Base-by-base conservation (phyloP, 2,888 invertebrate species). In the Philhelius pedissequus region DNA sequence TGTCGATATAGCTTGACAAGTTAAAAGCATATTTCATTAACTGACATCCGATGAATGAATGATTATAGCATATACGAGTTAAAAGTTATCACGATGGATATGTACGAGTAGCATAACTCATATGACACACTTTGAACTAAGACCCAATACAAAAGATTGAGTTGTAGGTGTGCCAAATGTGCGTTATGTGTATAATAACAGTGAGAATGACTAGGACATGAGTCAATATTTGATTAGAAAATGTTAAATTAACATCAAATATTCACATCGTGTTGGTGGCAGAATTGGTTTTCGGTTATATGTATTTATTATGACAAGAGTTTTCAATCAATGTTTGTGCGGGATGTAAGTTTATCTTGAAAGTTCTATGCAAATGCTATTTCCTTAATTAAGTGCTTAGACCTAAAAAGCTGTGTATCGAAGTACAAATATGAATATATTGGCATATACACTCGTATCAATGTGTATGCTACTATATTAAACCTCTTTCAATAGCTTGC, bases 301-400 rank as follows among this genome's bases (percentile, higher is more conserved):
- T 38, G 22, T 22, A 20, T n/a, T n/a, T n/a, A n/a, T n/a, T n/a
- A 13, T 76, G 76, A 66, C 66, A 81, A 76, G 64, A 35, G 15
- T 22, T 70, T 66, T 50, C 70, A 76, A 81, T 81, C 76, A 71
- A 30, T 40, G 50, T 71, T 66, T 70, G 64, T 52, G n/a, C n/a
- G 40, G 40, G 45, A 8, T 32, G 56, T 69, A 13, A 32, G 25
- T 32, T 18, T 30, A 32, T 45, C 32, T 32, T 9, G 18, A 56
- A 70, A 56, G 50, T 43, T 50, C 13, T 5, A 50, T 66, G 52
- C 48, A 35, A 64, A 70, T 56, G 48, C 52, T 50, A 58, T 66
- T 76, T 71, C 71, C 66, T 50, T 52, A 66, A 70, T 81, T 30
- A 32, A 50, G 18, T 25, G 20, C 25, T 22, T 20, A 45, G 13